Evolutionary conservation across 2,888 invertebrate species (phyloP).

Genomic region (Agriopis leucophaearia): DNA sequence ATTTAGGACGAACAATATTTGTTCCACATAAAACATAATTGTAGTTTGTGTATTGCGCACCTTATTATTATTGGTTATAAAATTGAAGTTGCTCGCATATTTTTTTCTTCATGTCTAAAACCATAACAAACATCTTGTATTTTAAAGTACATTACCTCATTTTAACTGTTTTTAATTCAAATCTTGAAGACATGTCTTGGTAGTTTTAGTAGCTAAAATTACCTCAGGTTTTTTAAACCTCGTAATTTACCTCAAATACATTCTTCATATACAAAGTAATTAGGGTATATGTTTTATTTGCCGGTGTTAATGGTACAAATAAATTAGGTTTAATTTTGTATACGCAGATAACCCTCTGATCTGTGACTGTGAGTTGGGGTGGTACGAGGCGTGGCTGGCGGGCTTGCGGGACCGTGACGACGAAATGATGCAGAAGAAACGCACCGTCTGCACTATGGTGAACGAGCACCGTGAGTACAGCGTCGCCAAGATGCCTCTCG

Average conservation of each 20-base stretch:
- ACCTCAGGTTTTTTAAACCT: no score
- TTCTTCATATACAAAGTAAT: no score
- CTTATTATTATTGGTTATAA: neutral
- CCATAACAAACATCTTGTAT: neutral
- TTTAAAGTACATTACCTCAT: no score
- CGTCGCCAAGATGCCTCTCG: constrained; percentile 92
- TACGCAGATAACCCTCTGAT: constrained; percentile 93
- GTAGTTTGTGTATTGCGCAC: neutral
- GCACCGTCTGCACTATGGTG: constrained; percentile 93
- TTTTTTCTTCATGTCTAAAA: neutral
- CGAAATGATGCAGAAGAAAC: constrained; percentile 95
- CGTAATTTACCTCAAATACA: no score
- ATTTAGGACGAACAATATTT: constrained; percentile 8
- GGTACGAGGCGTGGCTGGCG: constrained; percentile 94
- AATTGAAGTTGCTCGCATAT: neutral
- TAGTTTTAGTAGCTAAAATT: no score
- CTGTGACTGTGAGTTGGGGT: constrained; percentile 95
- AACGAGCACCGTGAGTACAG: constrained; percentile 93
- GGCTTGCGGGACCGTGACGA: constrained; percentile 93
- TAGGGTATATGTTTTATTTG: no score
- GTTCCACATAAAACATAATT: neutral
- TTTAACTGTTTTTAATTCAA: no score
- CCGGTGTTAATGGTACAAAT: neutral
- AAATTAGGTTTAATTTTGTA: neutral
- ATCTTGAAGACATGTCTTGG: no score